phyloP scores from a whole-genome alignment of 2,888 invertebrate genomes.

The Cordylochernes scorpioides region DNA sequence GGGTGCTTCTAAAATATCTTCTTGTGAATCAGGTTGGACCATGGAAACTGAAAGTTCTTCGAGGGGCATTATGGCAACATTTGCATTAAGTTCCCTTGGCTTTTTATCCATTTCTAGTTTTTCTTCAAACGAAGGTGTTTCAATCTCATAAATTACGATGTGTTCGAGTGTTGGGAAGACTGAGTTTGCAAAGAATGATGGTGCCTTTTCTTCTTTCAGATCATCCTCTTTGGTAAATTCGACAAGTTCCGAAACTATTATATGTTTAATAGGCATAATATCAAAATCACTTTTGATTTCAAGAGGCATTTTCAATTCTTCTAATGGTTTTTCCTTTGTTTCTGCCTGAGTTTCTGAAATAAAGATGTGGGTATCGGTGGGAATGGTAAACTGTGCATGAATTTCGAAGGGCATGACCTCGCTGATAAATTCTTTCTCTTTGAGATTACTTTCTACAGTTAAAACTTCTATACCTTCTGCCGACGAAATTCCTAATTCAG shows the following conservation, averaged over 20 bases:
- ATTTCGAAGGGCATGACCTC: conserved; percentile 5
- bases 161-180: conserved; percentile 11
- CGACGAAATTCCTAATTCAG: conserved; percentile 8
- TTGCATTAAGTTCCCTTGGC: conserved; percentile 9
- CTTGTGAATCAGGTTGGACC: conserved; percentile 10
- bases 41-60: conserved; percentile 10
- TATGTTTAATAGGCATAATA: conserved; percentile 7
- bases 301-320: conserved; percentile 4
- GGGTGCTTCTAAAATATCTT: conserved; percentile 6
- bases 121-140: conserved; percentile 11
- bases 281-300: conserved; percentile 6
- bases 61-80: conserved; percentile 5
- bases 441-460: conserved; percentile 7
- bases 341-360: conserved; percentile 6
- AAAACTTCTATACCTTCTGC: conserved; percentile 8
- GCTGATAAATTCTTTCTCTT: conserved; percentile 9
- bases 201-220: conserved; percentile 5
- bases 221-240: conserved; percentile 10
- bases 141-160: conserved; percentile 9
- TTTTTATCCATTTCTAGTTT: conserved; percentile 6
- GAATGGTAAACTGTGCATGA: conserved; percentile 7
- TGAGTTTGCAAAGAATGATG: conserved; percentile 6
- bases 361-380: conserved; percentile 9
- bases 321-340: conserved; percentile 6
- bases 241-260: conserved; percentile 9